Conservation (phyloP, 2,797 vertebrate species). For the Melanotaenia pygmaea region DNA sequence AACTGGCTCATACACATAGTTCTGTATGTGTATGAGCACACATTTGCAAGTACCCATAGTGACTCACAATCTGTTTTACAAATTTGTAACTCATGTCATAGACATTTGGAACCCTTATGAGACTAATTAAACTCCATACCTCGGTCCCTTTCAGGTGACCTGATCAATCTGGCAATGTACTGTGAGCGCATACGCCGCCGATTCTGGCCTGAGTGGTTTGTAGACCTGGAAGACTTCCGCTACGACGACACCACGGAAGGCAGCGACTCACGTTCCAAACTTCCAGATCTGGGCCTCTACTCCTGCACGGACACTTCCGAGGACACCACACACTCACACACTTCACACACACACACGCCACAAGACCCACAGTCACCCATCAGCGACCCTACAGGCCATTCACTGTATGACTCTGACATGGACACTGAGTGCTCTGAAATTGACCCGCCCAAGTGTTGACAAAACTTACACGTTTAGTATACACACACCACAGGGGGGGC, state of each 20-base stretch:
- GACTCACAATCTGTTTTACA: too few relatives aligned
- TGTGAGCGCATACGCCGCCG: conserved; percentile 96
- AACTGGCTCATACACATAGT: background rate
- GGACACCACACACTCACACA: conserved; percentile 88
- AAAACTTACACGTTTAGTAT: conserved; percentile 15
- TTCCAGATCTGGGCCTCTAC: conserved; percentile 93
- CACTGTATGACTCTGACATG: conserved; percentile 96
- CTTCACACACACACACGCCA: conserved; percentile 76
- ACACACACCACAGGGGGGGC: conserved; percentile 37
- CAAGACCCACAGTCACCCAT: conserved; percentile 83
- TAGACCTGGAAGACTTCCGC: conserved; percentile 90
- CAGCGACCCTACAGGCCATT: conserved; percentile 94
- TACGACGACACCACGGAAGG: conserved; percentile 88
- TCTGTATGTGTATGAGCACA: background rate
- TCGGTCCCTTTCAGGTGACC: conserved; percentile 86
- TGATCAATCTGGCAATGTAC: conserved; percentile 99
- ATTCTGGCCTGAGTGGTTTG: conserved; percentile 98
- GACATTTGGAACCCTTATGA: background rate
- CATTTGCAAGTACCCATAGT: background rate
- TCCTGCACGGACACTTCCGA: conserved; percentile 93
- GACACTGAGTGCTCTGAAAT: conserved; percentile 95
- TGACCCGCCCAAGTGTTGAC: conserved; percentile 89
- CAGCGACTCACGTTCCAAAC: conserved; percentile 85
- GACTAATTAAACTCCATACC: background rate
- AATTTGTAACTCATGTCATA: background rate